Base-by-base conservation (phyloP, 2,797 vertebrate species). In the Pitangus sulphuratus region DNA sequence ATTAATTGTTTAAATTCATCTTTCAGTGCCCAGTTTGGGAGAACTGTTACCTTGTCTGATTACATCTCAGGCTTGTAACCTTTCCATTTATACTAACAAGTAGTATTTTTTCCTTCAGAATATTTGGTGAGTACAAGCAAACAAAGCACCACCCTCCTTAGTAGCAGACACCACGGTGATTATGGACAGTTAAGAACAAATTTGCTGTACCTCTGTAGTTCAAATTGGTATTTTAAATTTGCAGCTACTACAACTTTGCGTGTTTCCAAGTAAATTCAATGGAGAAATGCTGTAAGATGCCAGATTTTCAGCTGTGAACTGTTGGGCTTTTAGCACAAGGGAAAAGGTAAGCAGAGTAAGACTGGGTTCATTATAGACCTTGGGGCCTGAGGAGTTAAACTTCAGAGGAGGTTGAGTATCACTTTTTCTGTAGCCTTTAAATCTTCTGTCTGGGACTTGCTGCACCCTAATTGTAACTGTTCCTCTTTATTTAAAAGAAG, bases 1-100 rank as follows among this genome's bases (percentile, higher is more conserved):
- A 47, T 60, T 25, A 50, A 44, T 88, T 83, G 33, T 74, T 84
- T 90, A 60, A 85, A 42, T 90, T 90, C 6, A 47, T 61, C 80
- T 91, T 86, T 80, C 24, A 48, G 26, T 90, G 56, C 51, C 4
- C 35, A 37, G 19, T 51, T 76, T 75, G 33, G 61, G n/a, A 72
- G 25, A 74, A 15, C 39, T 74, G 14, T 68, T 84, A 21, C 6
- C 21, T 68, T 82, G 42, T 64, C 53, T 70, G 39, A 37, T 70
- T 62, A 24, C 25, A 48, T 77, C 72, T 88, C 57, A 50, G 61
- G 37, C 14, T 84, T 61, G 10, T n/a, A 18, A 50, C 65, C 65
- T 89, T 35, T 47, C 26, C 25, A 24, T 51, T 78, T 88, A 15
- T 17, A 13, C 7, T 18, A 68, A 57, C 15, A 45, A 81, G 42